Base-by-base conservation (phyloP, 1,140 invertebrate genomes). In the Tetranychus cinnabarinus region DNA sequence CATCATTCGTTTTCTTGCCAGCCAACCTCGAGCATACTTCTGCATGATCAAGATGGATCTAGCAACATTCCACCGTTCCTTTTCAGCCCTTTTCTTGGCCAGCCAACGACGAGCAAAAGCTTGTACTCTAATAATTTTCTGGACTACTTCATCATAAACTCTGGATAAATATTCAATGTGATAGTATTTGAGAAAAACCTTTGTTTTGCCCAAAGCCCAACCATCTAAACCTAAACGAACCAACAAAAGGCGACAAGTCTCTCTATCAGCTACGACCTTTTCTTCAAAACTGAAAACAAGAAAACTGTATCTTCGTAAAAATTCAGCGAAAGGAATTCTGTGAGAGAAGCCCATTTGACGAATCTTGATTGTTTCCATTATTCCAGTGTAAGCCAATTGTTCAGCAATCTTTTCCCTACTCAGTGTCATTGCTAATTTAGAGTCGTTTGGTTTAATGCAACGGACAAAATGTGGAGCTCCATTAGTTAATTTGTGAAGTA, bases 1-100 rank as follows among this genome's bases (percentile, higher is more conserved):
- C 88, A 90, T 77, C 96, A 89, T 75, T 92, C 85, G 57, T 81
- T 80, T 45, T 85, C 81, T 66, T 86, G 85, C 84, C 90, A 92
- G 69, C 89, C 86, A 1, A 90, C 90, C 59, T 90, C 96, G 1
- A 96, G 87, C 75, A 97, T 97, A 70, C 81, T 59, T 59, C 33
- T 59, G 58, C 46, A 59, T 48, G 1, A 59, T 46, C 31, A 59
- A n/a, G 2, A 59, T 36, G 36, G 23, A 36, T 46, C 34, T 8
- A 12, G 58, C 58, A 0, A 61, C 57, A 15, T 52, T n/a, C 57
- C 57, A 59, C n/a, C 13, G 45, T 33, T 55, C 56, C 35, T 54
- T 63, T 57, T 57, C 39, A 36, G 23, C 61, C 50, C 33, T 50
- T 33, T 62, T 68, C 52, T 75, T 77, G 0, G 82, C 82, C 6